Percentiles rank a stretch among this genome's conserved stretches.
phyloP scores from a whole-genome alignment of 2,797 vertebrate genomes.

The Tragopan temminckii region DNA sequence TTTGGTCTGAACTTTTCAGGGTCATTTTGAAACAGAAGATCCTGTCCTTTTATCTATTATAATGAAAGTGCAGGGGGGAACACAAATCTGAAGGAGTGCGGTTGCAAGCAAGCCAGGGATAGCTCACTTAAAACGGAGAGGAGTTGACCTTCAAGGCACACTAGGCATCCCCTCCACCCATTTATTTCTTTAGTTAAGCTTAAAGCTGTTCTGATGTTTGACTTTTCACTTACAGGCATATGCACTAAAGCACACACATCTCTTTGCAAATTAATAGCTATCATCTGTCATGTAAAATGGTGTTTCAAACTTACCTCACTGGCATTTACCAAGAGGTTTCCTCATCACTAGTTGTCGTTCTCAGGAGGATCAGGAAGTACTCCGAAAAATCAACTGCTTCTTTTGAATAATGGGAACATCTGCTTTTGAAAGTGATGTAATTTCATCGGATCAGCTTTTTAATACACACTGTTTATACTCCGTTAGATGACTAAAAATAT shows the following conservation, averaged over 20 bases:
- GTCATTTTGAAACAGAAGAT: conserved; percentile 49
- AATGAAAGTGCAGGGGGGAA: background rate
- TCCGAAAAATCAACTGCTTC: conserved; percentile 41
- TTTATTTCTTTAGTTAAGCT: background rate
- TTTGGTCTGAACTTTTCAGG: conserved; percentile 59
- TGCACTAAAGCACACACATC: background rate
- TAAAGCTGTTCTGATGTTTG: background rate
- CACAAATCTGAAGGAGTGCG: background rate
- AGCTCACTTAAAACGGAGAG: background rate
- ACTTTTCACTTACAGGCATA: background rate
- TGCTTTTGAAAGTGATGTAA: conserved; percentile 33
- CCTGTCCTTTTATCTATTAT: conserved; percentile 1
- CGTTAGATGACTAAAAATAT: background rate
- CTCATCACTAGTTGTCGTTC: conserved; percentile 38
- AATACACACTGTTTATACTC: background rate
- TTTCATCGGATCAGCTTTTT: conserved; percentile 19
- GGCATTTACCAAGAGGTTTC: conserved; percentile 51
- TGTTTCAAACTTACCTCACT: conserved; percentile 31
- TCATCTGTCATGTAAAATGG: conserved; percentile 48
- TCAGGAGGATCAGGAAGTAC: conserved; percentile 39
- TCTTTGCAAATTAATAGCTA: conserved; percentile 44
- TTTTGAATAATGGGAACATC: conserved; percentile 50
- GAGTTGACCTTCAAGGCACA: background rate
- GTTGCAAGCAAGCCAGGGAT: background rate
- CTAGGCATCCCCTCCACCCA: background rate